Evolutionary conservation across 2,797 vertebrate genomes (phyloP).

Genomic region (Pteropus rufus): DNA sequence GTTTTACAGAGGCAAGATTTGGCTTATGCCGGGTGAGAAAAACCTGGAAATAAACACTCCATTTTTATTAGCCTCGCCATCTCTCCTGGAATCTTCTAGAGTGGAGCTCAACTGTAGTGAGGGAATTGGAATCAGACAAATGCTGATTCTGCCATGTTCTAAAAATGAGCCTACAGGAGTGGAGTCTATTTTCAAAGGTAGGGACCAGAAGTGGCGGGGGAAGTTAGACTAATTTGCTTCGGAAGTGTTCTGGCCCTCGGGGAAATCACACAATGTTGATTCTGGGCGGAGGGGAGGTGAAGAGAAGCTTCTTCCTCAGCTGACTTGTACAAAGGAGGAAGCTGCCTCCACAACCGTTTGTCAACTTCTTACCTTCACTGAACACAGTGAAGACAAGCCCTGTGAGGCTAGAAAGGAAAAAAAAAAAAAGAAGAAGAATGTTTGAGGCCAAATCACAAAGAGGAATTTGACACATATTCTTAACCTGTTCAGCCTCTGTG

Average conservation of each 20-base stretch:
- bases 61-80: conserved; percentile 2
- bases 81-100: conserved; percentile 20
- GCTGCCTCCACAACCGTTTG: neutral
- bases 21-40: neutral
- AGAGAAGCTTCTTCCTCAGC: neutral
- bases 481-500: neutral
- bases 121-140: neutral
- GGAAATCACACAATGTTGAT: neutral
- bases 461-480: neutral
- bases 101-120: neutral
- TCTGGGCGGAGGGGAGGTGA: neutral
- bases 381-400: neutral
- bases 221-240: neutral
- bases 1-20: neutral
- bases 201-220: conserved; percentile 8
- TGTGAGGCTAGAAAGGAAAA: neutral
- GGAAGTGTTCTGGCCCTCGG: neutral
- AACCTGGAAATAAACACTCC: neutral
- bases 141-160: conserved; percentile 43
- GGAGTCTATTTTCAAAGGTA: conserved; percentile 58
- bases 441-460: neutral
- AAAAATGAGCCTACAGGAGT: conserved; percentile 28
- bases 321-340: neutral
- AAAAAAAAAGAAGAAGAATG: too few relatives aligned
- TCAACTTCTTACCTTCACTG: neutral